These are phyloP conservation scores for Dendrocopos noguchii DNA, from an alignment of 2,113 vertebrate species.

Conservation along the genomic window DNA sequence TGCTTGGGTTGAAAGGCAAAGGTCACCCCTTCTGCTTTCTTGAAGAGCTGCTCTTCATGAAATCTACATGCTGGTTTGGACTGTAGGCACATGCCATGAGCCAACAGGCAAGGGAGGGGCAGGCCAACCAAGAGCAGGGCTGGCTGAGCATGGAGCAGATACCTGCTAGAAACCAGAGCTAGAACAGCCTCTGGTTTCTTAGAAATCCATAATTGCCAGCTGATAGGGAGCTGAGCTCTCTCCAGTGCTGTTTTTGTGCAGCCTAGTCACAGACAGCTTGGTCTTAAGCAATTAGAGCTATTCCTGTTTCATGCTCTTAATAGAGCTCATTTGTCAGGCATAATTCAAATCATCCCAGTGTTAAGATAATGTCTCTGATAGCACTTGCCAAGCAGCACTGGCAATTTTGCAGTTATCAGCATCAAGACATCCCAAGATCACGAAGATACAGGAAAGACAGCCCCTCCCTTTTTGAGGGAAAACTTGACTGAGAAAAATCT, in stretches of 20 bases:
- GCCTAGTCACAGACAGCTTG: not conserved
- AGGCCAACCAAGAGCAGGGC: not conserved
- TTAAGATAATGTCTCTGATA: not conserved
- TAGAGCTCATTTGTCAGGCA: slow-evolving; percentile 7
- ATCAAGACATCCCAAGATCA: slow-evolving; percentile 9
- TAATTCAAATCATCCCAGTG: not conserved
- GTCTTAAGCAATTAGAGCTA: slow-evolving; percentile 41
- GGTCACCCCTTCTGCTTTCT: not conserved
- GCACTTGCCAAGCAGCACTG: not conserved
- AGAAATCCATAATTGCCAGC: not conserved
- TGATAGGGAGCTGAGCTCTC: not conserved
- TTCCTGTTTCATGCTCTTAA: not conserved
- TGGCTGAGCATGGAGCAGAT: not conserved
- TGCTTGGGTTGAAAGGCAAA: not conserved
- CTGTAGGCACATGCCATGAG: not conserved
- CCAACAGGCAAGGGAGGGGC: not conserved
- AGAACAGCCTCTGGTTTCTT: not conserved
- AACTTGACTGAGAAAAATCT: not conserved
- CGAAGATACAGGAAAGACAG: not conserved
- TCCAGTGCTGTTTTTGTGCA: not conserved
- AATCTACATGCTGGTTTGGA: not conserved
- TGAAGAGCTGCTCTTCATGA: not conserved
- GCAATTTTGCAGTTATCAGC: not conserved
- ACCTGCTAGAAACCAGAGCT: not conserved
- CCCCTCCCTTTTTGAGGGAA: not conserved